Evolutionary conservation across 1,140 invertebrate genomes (phyloP).

Genomic region (Lordiphosa collinella): DNA sequence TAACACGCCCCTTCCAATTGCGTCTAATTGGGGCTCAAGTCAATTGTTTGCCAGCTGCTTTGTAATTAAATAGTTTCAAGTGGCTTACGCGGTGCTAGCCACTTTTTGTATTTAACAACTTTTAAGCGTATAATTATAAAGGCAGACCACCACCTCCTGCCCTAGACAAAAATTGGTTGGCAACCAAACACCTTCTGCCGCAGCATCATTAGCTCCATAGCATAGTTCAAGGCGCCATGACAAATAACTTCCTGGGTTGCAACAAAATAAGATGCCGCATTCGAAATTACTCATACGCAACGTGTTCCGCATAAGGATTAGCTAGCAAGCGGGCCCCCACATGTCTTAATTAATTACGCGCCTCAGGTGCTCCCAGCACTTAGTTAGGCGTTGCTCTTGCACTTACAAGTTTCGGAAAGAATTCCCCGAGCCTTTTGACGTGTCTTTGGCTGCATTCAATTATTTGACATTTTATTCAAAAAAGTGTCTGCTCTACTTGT

Average conservation of each 20-base stretch:
- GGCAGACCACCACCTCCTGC: neutral
- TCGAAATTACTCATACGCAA: constrained; percentile 30
- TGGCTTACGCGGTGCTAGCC: constrained; percentile 48
- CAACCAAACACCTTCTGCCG: neutral
- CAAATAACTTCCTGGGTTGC: constrained; percentile 20
- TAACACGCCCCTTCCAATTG: constrained; percentile 26
- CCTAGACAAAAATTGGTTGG: neutral
- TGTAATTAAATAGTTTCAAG: constrained; percentile 77
- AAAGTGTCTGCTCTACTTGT: constrained; percentile 34
- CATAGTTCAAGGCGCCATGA: constrained; percentile 19
- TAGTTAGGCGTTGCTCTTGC: constrained; percentile 5
- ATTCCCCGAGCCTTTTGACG: constrained; percentile 4
- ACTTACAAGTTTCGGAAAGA: constrained; percentile 12
- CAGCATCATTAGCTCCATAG: constrained; percentile 31
- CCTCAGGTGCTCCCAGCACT: constrained; percentile 34
- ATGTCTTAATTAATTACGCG: constrained; percentile 72
- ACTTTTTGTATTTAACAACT: constrained; percentile 68
- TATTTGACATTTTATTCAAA: constrained; percentile 43
- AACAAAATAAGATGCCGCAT: constrained; percentile 47
- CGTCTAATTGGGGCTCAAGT: constrained; percentile 57
- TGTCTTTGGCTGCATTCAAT: constrained; percentile 43
- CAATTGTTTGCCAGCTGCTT: constrained; percentile 67
- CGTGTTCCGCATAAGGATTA: constrained; percentile 16
- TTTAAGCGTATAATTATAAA: constrained; percentile 67
- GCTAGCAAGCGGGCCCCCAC: constrained; percentile 20